A percentile compares a stretch with the other conserved stretches of the same genome.
phyloP scores from a whole-genome alignment of 2,113 vertebrate species.

The Cisticola juncidis region DNA sequence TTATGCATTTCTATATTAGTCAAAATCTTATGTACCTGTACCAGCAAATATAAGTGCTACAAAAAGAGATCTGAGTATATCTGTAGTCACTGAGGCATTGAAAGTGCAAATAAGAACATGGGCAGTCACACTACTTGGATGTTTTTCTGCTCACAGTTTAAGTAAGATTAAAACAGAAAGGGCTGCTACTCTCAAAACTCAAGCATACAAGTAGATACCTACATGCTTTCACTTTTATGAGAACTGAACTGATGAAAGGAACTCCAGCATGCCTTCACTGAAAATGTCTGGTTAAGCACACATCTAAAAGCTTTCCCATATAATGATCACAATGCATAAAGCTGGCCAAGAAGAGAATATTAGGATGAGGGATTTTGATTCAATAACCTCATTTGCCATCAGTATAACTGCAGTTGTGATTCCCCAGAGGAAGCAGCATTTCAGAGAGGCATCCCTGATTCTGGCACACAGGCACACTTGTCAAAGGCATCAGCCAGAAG shows the following conservation, averaged over 20 bases:
- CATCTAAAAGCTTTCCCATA: neutral
- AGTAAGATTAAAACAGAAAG: neutral
- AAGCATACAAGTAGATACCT: neutral
- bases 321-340: neutral
- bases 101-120: neutral
- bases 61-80: neutral
- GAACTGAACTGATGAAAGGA: neutral
- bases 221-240: neutral
- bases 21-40: neutral
- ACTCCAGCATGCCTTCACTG: neutral
- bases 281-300: neutral
- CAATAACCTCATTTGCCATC: neutral
- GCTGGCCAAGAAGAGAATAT: neutral
- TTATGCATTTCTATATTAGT: neutral
- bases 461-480: neutral
- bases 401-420: neutral
- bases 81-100: neutral
- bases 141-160: neutral
- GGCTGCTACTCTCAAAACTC: neutral
- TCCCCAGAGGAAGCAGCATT: neutral
- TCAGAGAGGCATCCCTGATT: neutral
- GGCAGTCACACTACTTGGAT: neutral
- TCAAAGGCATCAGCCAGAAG: neutral
- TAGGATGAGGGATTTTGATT: neutral
- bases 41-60: neutral